A percentile compares a stretch with the other conserved stretches of the same genome.
Conservation (phyloP, 2,797 vertebrate species). For the Rhinatrema bivittatum region DNA sequence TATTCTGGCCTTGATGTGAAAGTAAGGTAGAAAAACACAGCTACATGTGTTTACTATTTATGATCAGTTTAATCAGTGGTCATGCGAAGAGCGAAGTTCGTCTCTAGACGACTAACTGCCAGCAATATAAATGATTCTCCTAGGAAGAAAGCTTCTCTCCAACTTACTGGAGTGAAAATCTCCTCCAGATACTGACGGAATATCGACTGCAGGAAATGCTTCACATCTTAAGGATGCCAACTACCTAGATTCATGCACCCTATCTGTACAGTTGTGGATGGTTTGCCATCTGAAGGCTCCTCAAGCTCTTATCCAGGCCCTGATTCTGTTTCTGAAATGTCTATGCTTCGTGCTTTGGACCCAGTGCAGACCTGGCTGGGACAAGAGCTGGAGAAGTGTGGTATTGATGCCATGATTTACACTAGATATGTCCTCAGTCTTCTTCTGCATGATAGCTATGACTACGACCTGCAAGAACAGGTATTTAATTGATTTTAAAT, state of each 20-base stretch:
- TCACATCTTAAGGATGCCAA: constrained; percentile 71
- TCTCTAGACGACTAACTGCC: constrained; percentile 71
- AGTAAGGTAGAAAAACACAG: constrained; percentile 63
- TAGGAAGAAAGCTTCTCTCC: constrained; percentile 73
- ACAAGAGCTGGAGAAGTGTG: constrained; percentile 98
- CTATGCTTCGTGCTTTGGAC: constrained; percentile 93
- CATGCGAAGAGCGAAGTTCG: constrained; percentile 79
- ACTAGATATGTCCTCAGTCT: constrained; percentile 97
- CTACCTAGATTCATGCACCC: constrained; percentile 94
- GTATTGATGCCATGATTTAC: constrained; percentile 98
- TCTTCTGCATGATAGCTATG: constrained; percentile 95
- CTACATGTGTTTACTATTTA: constrained; percentile 60
- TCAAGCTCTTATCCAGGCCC: constrained; percentile 75
- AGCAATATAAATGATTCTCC: constrained; percentile 72
- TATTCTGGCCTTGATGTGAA: constrained; percentile 79
- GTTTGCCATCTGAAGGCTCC: constrained; percentile 86
- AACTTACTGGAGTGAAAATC: constrained; percentile 77
- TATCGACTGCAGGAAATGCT: constrained; percentile 67
- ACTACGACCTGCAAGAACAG: constrained; percentile 98
- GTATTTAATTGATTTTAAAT: constrained; percentile 51
- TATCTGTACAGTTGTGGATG: constrained; percentile 80
- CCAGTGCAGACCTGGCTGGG: constrained; percentile 99
- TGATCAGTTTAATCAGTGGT: constrained; percentile 66
- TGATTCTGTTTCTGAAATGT: constrained; percentile 85
- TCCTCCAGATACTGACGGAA: constrained; percentile 63